phyloP scores from a whole-genome alignment of 1,140 invertebrate species.

The Drepana arcuata region DNA sequence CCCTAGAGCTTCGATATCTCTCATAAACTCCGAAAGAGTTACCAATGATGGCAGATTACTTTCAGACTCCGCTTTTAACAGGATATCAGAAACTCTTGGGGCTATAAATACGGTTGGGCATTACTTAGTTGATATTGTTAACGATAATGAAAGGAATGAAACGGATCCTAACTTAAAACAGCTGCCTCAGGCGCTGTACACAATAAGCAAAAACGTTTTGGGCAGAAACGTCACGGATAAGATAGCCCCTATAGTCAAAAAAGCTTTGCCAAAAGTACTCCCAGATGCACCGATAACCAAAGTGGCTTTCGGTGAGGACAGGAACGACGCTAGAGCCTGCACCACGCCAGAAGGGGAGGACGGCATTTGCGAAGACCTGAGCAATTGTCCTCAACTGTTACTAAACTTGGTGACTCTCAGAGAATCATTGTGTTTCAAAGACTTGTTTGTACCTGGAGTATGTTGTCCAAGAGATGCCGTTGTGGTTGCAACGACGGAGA shows the following conservation, averaged over 20 bases:
- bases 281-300: conserved; percentile 50
- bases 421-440: conserved; percentile 93
- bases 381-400: conserved; percentile 89
- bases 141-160: conserved; percentile 52
- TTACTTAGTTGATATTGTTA: conserved; percentile 86
- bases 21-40: conserved; percentile 1
- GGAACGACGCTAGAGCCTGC: conserved; percentile 71
- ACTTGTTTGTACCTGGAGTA: conserved; percentile 91
- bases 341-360: conserved; percentile 84
- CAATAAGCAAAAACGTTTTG: conserved; percentile 85
- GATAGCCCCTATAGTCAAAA: conserved; percentile 81
- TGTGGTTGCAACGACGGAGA: conserved; percentile 46
- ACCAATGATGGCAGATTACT: conserved; percentile 64
- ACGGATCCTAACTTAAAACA: conserved; percentile 52
- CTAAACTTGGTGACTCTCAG: conserved; percentile 86
- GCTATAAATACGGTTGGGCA: conserved; percentile 87
- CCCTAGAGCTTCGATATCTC: neutral
- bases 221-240: conserved; percentile 86
- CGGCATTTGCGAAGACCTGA: conserved; percentile 91
- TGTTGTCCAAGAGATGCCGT: conserved; percentile 82
- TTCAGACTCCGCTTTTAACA: conserved; percentile 74
- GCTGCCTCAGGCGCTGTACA: conserved; percentile 80
- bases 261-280: conserved; percentile 73
- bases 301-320: conserved; percentile 43
- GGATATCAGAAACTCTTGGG: conserved; percentile 79